Percentiles rank a stretch among this genome's conserved stretches.
These are phyloP conservation scores for Silurus lanzhouensis DNA, from an alignment of 2,797 vertebrate species.

Conservation along the genomic window DNA sequence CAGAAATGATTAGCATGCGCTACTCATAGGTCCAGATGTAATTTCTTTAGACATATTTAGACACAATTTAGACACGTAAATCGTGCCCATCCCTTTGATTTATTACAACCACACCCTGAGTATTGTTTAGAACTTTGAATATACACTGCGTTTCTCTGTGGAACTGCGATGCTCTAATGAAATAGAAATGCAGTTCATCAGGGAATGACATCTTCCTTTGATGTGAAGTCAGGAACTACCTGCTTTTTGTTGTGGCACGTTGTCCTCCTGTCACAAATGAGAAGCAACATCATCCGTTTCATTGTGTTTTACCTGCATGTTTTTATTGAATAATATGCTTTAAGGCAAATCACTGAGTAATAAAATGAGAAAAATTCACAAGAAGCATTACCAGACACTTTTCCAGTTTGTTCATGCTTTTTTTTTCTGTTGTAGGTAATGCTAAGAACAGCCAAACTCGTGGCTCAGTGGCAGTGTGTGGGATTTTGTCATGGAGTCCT, in stretches of 20 bases:
- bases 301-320: neutral
- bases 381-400: neutral
- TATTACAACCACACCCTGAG: neutral
- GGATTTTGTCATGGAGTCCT: slow-evolving; percentile 97
- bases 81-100: neutral
- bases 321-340: neutral
- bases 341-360: neutral
- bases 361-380: neutral
- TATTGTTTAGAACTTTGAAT: neutral
- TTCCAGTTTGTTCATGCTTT: neutral
- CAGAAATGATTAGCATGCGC: neutral
- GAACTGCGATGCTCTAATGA: neutral
- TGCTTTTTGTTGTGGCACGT: neutral
- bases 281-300: neutral
- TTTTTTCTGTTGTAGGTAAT: slow-evolving; percentile 74
- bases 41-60: neutral
- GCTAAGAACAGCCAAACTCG: slow-evolving; percentile 83
- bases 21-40: neutral
- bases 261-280: neutral
- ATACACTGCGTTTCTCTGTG: neutral
- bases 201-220: neutral
- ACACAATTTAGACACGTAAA: neutral
- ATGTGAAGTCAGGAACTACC: neutral
- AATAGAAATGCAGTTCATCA: neutral
- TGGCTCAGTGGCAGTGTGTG: slow-evolving; percentile 95